Conservation (phyloP, 2,113 vertebrate species). For the Catharus minimus region DNA sequence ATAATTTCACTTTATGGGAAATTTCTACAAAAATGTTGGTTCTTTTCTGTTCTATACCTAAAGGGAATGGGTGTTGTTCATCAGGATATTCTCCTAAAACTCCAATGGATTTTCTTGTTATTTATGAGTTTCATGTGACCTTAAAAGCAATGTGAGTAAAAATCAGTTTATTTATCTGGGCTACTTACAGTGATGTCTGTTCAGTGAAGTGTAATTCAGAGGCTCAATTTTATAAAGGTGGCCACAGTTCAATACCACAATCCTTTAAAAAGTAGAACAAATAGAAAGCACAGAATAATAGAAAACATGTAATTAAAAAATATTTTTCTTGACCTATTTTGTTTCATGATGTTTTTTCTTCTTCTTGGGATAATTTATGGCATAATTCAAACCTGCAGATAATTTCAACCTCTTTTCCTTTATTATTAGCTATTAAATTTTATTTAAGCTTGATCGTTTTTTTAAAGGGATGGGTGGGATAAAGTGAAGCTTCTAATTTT, state of each 20-base stretch:
- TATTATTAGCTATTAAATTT: conserved; percentile 16
- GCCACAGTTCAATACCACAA: background rate
- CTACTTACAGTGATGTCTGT: background rate
- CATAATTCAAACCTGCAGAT: conserved; percentile 1
- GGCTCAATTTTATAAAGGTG: background rate
- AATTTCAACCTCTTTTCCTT: conserved; percentile 37
- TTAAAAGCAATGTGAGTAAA: background rate
- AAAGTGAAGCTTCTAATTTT: conserved; percentile 24
- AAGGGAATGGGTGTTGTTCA: background rate
- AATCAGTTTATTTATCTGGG: background rate
- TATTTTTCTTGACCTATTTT: background rate
- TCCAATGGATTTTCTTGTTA: background rate
- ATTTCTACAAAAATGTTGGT: background rate
- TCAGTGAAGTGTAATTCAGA: background rate
- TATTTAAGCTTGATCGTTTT: background rate
- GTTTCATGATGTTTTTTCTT: background rate
- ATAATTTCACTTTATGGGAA: background rate
- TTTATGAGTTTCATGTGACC: background rate
- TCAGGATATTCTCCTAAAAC: background rate
- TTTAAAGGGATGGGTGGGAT: background rate
- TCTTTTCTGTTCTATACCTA: background rate
- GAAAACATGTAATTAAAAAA: background rate
- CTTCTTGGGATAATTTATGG: conserved; percentile 1
- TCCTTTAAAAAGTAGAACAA: background rate
- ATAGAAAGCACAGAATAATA: background rate